Evolutionary conservation across 2,113 vertebrate species (phyloP).

Genomic region (Pao palembangensis): DNA sequence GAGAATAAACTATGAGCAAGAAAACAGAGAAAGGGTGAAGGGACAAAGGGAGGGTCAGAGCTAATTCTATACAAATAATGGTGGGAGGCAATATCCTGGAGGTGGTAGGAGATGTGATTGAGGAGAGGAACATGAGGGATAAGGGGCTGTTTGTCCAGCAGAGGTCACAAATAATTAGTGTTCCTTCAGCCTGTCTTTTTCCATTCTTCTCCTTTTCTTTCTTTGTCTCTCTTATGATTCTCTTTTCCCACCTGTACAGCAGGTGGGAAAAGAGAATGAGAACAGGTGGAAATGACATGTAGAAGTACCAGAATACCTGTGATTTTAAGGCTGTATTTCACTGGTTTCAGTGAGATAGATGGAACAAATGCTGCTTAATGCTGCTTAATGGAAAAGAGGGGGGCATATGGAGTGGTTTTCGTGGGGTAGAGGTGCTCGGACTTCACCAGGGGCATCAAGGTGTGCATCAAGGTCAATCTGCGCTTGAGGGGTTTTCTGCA

Average conservation of each 20-base stretch:
- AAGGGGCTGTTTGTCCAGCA: constrained; percentile 53
- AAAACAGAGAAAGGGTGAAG: constrained; percentile 18
- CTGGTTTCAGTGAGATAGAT: too few relatives aligned
- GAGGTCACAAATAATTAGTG: constrained; percentile 62
- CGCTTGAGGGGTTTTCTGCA: too few relatives aligned
- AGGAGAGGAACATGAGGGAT: constrained; percentile 40
- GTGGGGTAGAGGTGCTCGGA: too few relatives aligned
- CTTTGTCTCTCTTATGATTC: background rate
- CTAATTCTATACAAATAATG: constrained; percentile 57
- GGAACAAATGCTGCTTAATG: too few relatives aligned
- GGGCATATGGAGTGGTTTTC: too few relatives aligned
- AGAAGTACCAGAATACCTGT: too few relatives aligned
- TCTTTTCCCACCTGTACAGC: background rate
- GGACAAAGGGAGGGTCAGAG: constrained; percentile 39
- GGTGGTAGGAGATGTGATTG: constrained; percentile 18
- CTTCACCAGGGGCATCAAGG: too few relatives aligned
- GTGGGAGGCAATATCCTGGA: constrained; percentile 36
- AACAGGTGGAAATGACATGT: too few relatives aligned
- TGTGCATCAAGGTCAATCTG: too few relatives aligned
- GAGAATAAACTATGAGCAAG: background rate
- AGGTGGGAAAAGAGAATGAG: too few relatives aligned
- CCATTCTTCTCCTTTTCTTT: background rate
- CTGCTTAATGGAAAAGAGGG: too few relatives aligned
- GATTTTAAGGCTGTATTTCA: too few relatives aligned
- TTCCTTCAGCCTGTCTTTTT: constrained; percentile 18